A percentile compares a stretch with the other conserved stretches of the same genome.
phyloP scores from a whole-genome alignment of 2,113 vertebrate species.

The Deroptyus accipitrinus region DNA sequence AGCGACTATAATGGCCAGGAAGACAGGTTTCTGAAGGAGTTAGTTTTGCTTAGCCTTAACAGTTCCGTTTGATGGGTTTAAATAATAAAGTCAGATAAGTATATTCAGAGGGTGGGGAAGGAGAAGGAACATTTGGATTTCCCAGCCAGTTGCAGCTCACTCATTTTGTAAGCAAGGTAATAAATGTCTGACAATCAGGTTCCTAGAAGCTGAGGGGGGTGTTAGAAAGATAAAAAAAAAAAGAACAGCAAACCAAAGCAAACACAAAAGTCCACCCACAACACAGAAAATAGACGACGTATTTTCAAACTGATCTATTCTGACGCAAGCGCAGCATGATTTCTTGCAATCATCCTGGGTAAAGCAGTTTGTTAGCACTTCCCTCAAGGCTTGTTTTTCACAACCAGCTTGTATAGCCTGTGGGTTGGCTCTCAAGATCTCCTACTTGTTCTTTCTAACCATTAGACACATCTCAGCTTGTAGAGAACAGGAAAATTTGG shows the following conservation, averaged over 20 bases:
- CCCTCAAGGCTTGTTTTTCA: not conserved
- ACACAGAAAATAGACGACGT: not conserved
- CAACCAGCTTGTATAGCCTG: not conserved
- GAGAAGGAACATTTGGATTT: not conserved
- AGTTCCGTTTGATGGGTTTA: not conserved
- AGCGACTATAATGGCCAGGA: not conserved
- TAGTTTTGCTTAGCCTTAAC: not conserved
- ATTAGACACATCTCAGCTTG: not conserved
- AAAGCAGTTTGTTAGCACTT: not conserved
- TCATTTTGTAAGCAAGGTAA: not conserved
- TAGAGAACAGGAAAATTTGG: not conserved
- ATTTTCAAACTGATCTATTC: not conserved
- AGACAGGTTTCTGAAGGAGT: not conserved
- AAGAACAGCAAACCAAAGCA: not conserved
- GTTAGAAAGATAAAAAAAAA: not conserved
- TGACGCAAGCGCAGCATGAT: not conserved
- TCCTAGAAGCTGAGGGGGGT: not conserved
- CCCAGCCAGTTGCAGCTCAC: not conserved
- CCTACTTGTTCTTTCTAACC: not conserved
- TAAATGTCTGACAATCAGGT: not conserved
- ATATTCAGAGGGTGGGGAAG: not conserved
- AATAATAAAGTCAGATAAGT: not conserved
- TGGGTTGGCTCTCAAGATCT: not conserved
- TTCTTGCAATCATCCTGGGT: not conserved
- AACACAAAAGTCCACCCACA: not conserved